phyloP scores from a whole-genome alignment of 2,888 invertebrate genomes.

The Zygogramma bicolorata region DNA sequence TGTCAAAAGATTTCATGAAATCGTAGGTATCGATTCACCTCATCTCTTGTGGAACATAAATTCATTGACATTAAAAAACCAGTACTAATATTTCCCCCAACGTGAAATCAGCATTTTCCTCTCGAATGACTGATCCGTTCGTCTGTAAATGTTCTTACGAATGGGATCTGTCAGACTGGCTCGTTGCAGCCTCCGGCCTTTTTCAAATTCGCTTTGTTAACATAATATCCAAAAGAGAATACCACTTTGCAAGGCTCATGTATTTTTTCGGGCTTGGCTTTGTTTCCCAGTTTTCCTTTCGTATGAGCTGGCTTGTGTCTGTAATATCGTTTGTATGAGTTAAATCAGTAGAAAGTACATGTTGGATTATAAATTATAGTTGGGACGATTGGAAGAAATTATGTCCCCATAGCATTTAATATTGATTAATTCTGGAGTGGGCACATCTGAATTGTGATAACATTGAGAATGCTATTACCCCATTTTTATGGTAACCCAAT shows the following conservation, averaged over 20 bases:
- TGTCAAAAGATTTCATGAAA: too few relatives aligned
- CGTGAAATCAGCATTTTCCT: neutral
- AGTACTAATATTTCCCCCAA: neutral
- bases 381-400: too few relatives aligned
- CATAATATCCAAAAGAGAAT: slow-evolving; percentile 4
- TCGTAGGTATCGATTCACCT: too few relatives aligned
- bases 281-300: neutral
- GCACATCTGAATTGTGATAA: too few relatives aligned
- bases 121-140: neutral
- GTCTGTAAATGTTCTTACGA: neutral
- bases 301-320: neutral
- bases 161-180: neutral
- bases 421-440: too few relatives aligned
- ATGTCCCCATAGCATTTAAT: too few relatives aligned
- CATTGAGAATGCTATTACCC: too few relatives aligned
- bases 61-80: neutral
- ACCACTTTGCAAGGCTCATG: neutral
- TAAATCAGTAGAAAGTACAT: neutral
- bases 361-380: neutral
- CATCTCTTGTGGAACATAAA: too few relatives aligned
- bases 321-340: neutral
- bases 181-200: slow-evolving; percentile 2
- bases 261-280: neutral
- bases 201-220: slow-evolving; percentile 18
- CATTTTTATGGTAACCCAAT: too few relatives aligned